Base-by-base conservation (phyloP, 2,113 vertebrate species). In the Clinocottus analis region DNA sequence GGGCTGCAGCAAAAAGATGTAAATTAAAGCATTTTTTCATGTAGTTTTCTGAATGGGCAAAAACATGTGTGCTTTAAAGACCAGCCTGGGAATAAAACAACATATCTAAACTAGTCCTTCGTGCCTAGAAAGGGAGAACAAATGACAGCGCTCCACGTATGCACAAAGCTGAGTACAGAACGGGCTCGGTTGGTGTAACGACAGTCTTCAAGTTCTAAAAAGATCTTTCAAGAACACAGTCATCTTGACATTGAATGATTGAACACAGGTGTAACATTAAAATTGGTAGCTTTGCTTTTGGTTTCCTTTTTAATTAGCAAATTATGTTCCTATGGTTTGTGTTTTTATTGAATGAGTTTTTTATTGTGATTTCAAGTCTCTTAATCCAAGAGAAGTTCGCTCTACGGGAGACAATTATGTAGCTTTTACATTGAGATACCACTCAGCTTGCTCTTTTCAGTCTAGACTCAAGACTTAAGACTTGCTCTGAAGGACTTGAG, bases 41-140 rank as follows among this genome's bases (percentile, higher is more conserved):
- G 12, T 51, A 1, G 21, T 51, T 55, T 68, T 49, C 64, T 35
- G 8, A n/a, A 67, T 68, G 29, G 19, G n/a, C 31, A 45, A 3
- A 72, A 64, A 59, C 16, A 6, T 35, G 25, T 35, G 3, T 49
- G 39, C 66, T 27, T 75, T 82, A 61, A 72, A 66, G 16, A 37
- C 7, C 39, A 68, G 39, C 19, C 11, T 2, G 39, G 68, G 43
- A 67, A 49, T 58, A 25, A 73, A 72, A 77, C 56, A 23, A 58
- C 70, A 59, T 31, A 16, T 31, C 37, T 58, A 19, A 64, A 63
- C 62, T 0, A 1, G 45, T 79, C 7, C 11, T 80, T 74, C 64
- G n/a, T 53, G 33, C 61, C 60, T 17, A 29, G 60, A 79, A 63
- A 49, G 43, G 7, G 7, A 55, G 51, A 67, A 66, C 1, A 51